Conservation (phyloP, 2,797 vertebrate species). For the Craterocephalus amniculus region DNA sequence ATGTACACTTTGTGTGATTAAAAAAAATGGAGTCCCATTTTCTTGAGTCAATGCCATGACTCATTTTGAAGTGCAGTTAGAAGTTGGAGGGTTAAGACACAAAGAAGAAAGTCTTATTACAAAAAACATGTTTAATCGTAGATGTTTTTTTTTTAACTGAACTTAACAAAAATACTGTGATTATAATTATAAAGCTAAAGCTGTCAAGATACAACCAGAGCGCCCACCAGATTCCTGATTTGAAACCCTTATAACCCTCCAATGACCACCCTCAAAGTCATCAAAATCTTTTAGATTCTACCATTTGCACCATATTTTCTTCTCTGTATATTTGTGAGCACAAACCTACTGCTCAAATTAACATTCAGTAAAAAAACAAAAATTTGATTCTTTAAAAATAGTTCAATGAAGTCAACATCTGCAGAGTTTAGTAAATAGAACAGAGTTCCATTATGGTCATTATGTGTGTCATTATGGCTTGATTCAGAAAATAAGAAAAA, state of each 20-base stretch:
- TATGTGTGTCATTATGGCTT: background rate
- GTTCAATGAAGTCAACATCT: background rate
- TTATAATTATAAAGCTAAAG: background rate
- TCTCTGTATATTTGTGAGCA: background rate
- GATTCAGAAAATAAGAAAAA: background rate
- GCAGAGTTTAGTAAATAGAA: background rate
- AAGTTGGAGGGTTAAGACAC: background rate
- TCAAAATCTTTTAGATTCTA: too few species aligned
- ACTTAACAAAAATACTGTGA: background rate
- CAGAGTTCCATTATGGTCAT: too few species aligned
- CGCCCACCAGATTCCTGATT: background rate
- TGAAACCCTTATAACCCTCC: background rate
- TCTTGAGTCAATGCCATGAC: slow-evolving; percentile 20
- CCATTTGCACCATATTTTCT: background rate
- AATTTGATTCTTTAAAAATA: background rate
- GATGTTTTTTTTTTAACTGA: background rate
- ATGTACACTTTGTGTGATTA: background rate
- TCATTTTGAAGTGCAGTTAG: background rate
- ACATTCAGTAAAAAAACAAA: background rate
- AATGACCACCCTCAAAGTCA: background rate
- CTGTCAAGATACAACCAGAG: background rate
- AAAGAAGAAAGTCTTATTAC: background rate
- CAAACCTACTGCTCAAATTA: background rate
- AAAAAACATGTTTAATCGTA: background rate
- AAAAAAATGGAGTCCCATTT: background rate